These are phyloP conservation scores for Pristiophorus japonicus DNA, from an alignment of 2,113 vertebrate genomes.

Conservation along the genomic window DNA sequence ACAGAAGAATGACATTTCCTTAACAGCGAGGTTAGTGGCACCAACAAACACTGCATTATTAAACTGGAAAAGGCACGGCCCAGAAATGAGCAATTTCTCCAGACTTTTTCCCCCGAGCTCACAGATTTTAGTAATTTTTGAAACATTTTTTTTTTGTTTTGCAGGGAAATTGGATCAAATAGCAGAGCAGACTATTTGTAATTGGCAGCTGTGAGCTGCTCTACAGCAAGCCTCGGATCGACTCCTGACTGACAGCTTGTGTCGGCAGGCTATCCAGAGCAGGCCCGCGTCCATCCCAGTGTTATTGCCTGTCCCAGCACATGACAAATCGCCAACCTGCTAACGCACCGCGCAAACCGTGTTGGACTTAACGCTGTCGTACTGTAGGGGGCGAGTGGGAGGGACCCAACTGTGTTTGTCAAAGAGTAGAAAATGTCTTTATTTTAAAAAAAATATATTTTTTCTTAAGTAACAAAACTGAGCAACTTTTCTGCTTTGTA, in stretches of 20 bases:
- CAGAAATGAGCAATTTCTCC: neutral
- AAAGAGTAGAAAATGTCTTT: neutral
- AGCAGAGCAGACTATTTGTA: neutral
- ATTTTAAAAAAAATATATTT: neutral
- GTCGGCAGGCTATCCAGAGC: neutral
- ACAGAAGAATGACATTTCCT: neutral
- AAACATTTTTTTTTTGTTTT: neutral
- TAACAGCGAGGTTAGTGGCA: neutral
- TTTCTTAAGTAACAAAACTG: neutral
- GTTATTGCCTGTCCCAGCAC: neutral
- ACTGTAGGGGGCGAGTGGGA: neutral
- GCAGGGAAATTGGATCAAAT: conserved; percentile 15
- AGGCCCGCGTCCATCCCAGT: neutral
- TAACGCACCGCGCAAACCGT: neutral
- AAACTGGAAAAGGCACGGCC: neutral
- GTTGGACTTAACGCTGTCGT: neutral
- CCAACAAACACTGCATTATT: neutral
- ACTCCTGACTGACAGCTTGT: conserved; percentile 21
- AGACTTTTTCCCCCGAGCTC: neutral
- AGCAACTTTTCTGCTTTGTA: neutral
- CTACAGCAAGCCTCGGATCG: neutral
- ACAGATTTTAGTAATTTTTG: neutral
- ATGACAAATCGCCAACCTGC: neutral
- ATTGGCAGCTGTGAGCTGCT: neutral
- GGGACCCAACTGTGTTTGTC: neutral